Percentiles rank a stretch among this genome's conserved stretches.
These are phyloP conservation scores for Serilophus lunatus DNA, from an alignment of 2,113 vertebrate species.

Conservation along the genomic window DNA sequence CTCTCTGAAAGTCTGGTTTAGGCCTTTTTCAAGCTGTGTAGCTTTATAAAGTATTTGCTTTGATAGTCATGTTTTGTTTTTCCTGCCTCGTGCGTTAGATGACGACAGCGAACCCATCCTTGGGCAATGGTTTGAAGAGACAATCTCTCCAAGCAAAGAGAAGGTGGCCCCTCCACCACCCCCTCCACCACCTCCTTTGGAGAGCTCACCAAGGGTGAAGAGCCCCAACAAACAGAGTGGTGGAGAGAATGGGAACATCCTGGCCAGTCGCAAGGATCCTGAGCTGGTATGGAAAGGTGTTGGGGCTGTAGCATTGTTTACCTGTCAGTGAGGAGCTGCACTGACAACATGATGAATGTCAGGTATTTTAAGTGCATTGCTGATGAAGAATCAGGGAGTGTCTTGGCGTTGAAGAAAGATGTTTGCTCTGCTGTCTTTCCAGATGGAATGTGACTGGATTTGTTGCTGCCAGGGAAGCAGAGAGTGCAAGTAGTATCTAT, in stretches of 20 bases:
- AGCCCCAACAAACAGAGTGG: constrained; percentile 91
- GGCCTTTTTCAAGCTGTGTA: not conserved
- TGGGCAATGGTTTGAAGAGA: constrained; percentile 99
- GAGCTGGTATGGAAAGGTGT: constrained; percentile 82
- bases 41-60: not conserved
- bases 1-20: not conserved
- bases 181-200: constrained; percentile 88
- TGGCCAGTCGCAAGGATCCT: constrained; percentile 96
- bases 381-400: not conserved
- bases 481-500: not conserved
- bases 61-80: not conserved
- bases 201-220: constrained; percentile 91
- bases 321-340: not conserved
- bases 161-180: constrained; percentile 91
- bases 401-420: not conserved
- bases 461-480: not conserved
- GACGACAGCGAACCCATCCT: constrained; percentile 98
- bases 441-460: not conserved
- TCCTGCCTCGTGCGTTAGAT: constrained; percentile 72
- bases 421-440: not conserved
- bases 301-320: not conserved
- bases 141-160: constrained; percentile 96
- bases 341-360: not conserved
- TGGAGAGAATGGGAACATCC: constrained; percentile 94
- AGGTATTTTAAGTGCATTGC: not conserved